These are phyloP conservation scores for Hirtodrosophila trivittata DNA, from an alignment of 2,888 invertebrate species.

Conservation along the genomic window DNA sequence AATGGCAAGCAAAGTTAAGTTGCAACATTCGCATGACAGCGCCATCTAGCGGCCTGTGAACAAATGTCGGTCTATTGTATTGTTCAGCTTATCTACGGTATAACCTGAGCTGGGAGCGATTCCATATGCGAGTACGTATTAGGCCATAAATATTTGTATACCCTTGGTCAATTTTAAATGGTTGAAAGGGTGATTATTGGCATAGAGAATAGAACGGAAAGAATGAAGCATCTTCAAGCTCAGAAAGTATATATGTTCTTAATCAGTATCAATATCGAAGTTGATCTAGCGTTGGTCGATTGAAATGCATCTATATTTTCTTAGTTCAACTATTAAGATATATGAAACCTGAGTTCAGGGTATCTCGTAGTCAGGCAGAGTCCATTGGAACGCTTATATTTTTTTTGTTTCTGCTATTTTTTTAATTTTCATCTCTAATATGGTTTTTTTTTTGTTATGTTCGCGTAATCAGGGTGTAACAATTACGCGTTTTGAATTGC, in stretches of 20 bases:
- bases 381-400: not conserved
- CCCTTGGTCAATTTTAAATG: not conserved
- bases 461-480: slow-evolving; percentile 83
- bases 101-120: not conserved
- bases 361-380: slow-evolving; percentile 1
- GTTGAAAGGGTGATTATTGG: no score
- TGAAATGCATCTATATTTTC: no score
- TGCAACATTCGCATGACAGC: slow-evolving; percentile 53
- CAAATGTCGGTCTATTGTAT: slow-evolving; percentile 32
- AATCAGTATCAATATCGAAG: no score
- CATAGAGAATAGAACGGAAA: no score
- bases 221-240: no score
- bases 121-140: slow-evolving; percentile 2
- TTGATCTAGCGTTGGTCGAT: no score
- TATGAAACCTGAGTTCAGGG: not conserved
- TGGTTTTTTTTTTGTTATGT: slow-evolving; percentile 23
- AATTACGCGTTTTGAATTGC: slow-evolving; percentile 81
- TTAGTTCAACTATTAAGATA: no score
- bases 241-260: no score
- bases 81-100: slow-evolving; percentile 25
- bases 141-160: not conserved
- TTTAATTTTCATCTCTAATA: slow-evolving; percentile 35
- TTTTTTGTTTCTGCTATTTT: slow-evolving; percentile 13
- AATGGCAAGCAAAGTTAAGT: slow-evolving; percentile 45
- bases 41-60: slow-evolving; percentile 52